Base-by-base conservation (phyloP, 2,113 vertebrate genomes). In the Balaenoptera acutorostrata region DNA sequence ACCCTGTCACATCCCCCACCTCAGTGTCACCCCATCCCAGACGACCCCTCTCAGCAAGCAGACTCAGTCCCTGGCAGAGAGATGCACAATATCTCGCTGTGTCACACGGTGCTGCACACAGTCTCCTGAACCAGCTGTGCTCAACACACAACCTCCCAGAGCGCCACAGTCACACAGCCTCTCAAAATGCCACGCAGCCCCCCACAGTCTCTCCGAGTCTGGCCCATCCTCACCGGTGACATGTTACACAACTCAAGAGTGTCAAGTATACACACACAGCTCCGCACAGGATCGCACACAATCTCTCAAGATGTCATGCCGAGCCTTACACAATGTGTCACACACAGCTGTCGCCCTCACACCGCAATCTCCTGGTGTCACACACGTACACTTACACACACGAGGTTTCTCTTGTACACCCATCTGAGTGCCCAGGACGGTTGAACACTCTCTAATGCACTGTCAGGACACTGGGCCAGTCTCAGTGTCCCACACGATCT, bases 41-140 rank as follows among this genome's bases (percentile, higher is more conserved):
- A 64, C 0, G 21, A 41, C 13, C 71, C 41, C 55, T 29, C 25
- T 55, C 57, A 31, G 52, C 68, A 74, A 31, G 33, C 87, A 75
- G 66, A 41, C 55, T 81, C 77, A 57, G 72, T 21, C 44, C 41
- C 44, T 75, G 6, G 5, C 77, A 52, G 33, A 25, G 71, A 72
- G 64, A 27, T 4, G 44, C 44, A 41, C 8, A 5, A 2, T 3
- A 0, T 25, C 46, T 68, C 13, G 0, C 68, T 25, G n/a, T 61
- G 88, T 71, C 86, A 23, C 71, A 15, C 1, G 2, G 44, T 5
- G 9, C 27, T 3, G 25, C 21, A 8, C 29, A 23, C 25, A 3
- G 12, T 13, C 23, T 86, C 52, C 46, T 0, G 10, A n/a, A 29
- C 2, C 3, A 21, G 44, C 49, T 13, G 12, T 12, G n/a, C 17